These are phyloP conservation scores for Ichneumoninae sp. DNA, from an alignment of 2,888 invertebrate genomes.

Conservation along the genomic window DNA sequence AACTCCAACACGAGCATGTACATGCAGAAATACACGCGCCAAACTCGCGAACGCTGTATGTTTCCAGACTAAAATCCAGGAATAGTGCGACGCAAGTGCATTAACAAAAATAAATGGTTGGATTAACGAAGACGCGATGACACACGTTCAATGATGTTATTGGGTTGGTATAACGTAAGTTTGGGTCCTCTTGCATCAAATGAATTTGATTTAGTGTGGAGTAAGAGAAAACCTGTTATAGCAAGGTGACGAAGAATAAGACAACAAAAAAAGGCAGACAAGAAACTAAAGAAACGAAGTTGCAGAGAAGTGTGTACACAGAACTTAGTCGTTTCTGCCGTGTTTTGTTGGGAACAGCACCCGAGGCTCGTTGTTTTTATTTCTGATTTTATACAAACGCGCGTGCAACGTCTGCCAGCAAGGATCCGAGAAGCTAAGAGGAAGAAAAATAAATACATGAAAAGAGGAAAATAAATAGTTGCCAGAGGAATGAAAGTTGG, in stretches of 20 bases:
- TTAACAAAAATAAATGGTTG: too few species aligned
- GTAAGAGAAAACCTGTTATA: constrained; percentile 12
- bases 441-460: not conserved
- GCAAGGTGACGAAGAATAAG: constrained; percentile 7
- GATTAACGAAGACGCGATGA: too few species aligned
- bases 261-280: not conserved
- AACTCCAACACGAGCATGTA: constrained; percentile 16
- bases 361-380: constrained; percentile 37
- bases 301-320: constrained; percentile 17
- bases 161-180: too few species aligned
- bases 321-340: constrained; percentile 44
- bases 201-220: not conserved
- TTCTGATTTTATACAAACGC: constrained; percentile 49
- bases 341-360: constrained; percentile 16
- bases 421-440: constrained; percentile 29
- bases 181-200: too few species aligned
- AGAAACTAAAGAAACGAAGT: constrained; percentile 24
- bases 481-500: constrained; percentile 41
- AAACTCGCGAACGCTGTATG: constrained; percentile 54
- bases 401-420: constrained; percentile 18
- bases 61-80: constrained; percentile 57
- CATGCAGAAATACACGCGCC: not conserved
- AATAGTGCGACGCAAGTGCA: constrained; percentile 53
- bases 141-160: too few species aligned
- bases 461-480: constrained; percentile 14